These are phyloP conservation scores for Eudasyphora cyanicolor DNA, from an alignment of 2,888 invertebrate genomes.

Conservation along the genomic window DNA sequence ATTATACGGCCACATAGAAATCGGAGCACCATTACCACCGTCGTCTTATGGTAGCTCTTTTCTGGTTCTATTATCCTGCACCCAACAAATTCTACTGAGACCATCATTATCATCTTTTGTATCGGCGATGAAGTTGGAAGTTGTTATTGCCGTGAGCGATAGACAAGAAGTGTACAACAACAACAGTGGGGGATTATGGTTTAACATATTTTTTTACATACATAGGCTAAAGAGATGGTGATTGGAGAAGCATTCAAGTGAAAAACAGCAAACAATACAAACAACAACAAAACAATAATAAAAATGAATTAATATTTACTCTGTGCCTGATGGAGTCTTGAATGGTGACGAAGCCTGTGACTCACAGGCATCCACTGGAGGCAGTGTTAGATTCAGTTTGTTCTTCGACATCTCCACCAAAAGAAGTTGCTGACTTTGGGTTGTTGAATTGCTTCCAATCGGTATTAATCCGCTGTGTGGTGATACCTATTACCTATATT, in stretches of 20 bases:
- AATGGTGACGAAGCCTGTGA: slow-evolving; percentile 81
- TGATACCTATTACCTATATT: no score
- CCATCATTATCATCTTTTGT: no score
- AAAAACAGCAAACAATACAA: slow-evolving; percentile 34
- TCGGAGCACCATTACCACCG: no score
- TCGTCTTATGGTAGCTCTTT: no score
- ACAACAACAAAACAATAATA: slow-evolving; percentile 62
- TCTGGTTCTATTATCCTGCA: background rate
- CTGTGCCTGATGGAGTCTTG: slow-evolving; percentile 80
- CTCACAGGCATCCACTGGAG: slow-evolving; percentile 88
- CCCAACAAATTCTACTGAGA: background rate
- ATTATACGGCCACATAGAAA: no score
- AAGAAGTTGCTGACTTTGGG: no score
- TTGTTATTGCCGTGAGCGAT: background rate
- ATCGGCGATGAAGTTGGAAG: background rate
- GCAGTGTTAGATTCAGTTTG: slow-evolving; percentile 93
- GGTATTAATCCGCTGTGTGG: background rate
- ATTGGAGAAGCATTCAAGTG: background rate
- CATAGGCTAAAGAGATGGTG: background rate
- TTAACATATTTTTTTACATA: no score
- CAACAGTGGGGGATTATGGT: background rate
- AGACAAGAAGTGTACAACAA: background rate
- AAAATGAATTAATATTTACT: slow-evolving; percentile 76
- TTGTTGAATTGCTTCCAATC: background rate
- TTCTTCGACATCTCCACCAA: slow-evolving; percentile 89